phyloP scores from a whole-genome alignment of 2,797 vertebrate species.

The Alca torda region DNA sequence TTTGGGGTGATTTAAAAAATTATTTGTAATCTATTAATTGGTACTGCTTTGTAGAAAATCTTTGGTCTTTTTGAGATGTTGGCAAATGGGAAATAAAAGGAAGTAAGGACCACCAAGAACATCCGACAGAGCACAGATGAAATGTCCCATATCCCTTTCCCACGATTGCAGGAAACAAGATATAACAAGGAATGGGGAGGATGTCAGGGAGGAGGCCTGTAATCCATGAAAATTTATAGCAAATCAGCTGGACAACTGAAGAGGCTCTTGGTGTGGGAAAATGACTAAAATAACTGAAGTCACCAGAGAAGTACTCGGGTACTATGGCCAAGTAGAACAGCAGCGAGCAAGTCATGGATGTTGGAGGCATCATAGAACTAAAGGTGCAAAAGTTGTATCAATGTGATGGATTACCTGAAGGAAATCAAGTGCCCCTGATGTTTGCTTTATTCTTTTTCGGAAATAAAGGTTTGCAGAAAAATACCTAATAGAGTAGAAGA shows the following conservation, averaged over 20 bases:
- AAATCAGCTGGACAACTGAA: neutral
- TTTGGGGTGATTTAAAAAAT: neutral
- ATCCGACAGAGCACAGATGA: neutral
- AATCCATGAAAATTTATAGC: constrained; percentile 18
- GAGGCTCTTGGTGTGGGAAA: constrained; percentile 7
- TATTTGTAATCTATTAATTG: neutral
- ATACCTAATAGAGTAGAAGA: neutral
- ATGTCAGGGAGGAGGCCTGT: neutral
- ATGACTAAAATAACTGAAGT: neutral
- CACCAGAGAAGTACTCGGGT: neutral
- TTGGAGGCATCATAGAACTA: neutral
- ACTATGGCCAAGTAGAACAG: neutral
- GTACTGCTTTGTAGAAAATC: neutral
- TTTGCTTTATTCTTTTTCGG: neutral
- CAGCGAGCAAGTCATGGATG: neutral
- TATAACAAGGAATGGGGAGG: neutral
- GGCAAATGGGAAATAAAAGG: neutral
- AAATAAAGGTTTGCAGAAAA: neutral
- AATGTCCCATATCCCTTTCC: neutral
- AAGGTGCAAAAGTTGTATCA: neutral
- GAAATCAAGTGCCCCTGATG: neutral
- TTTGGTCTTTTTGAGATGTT: neutral
- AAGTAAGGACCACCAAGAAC: neutral
- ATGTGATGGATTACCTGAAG: neutral
- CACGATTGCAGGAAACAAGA: neutral